Conservation (phyloP, 2,888 invertebrate species). For the Eilema depressum region DNA sequence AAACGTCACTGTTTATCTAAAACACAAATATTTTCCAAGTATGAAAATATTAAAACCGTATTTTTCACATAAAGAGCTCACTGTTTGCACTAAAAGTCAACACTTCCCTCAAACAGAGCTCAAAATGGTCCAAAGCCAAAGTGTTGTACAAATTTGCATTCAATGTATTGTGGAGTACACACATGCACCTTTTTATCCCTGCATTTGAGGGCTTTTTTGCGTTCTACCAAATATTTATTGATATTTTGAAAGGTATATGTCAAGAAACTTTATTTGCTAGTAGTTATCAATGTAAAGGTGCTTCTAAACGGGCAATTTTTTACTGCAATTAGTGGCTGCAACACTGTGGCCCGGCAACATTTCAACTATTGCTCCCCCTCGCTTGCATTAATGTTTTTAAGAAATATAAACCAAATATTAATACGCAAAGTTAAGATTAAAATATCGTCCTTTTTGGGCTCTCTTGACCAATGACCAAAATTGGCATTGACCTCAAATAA, state of each 20-base stretch:
- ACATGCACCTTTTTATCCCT: constrained; percentile 19
- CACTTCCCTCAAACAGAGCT: constrained; percentile 44
- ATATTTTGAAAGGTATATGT: background rate
- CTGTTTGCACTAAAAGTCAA: constrained; percentile 47
- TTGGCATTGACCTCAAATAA: too few relatives aligned
- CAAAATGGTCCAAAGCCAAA: constrained; percentile 54
- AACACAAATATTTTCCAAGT: constrained; percentile 1
- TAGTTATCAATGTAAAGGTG: too few relatives aligned
- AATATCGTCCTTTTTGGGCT: too few relatives aligned
- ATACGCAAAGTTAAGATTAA: too few relatives aligned
- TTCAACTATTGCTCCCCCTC: too few relatives aligned
- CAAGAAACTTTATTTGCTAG: too few relatives aligned
- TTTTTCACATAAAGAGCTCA: constrained; percentile 29
- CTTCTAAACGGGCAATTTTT: too few relatives aligned
- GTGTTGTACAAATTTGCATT: constrained; percentile 61
- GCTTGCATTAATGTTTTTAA: too few relatives aligned
- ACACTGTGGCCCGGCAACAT: too few relatives aligned
- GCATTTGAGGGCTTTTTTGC: background rate
- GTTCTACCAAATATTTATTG: background rate
- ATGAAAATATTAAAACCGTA: constrained; percentile 19
- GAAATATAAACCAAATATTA: too few relatives aligned
- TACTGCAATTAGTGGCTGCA: too few relatives aligned
- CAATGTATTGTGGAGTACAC: constrained; percentile 33
- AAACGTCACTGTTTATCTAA: background rate
- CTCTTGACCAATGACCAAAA: too few relatives aligned